Base-by-base conservation (phyloP, 2,113 vertebrate species). In the Echinops telfairi region DNA sequence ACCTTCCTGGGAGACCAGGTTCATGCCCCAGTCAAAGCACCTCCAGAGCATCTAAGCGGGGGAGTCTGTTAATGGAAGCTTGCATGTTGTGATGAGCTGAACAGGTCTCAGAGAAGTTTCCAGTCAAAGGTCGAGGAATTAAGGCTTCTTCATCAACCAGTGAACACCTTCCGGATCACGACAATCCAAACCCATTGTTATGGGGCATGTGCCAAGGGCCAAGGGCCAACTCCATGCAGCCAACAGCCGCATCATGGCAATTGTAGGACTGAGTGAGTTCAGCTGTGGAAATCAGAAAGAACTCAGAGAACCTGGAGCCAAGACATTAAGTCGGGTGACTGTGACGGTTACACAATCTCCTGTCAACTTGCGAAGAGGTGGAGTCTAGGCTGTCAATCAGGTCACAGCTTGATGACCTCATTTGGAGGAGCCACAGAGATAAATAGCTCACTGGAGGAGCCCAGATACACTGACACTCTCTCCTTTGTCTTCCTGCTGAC, bases 251-350 rank as follows among this genome's bases (percentile, higher is more conserved):
- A 17, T 29, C 27, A 12, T 60, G 25, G 43, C 43, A 47, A 47
- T 83, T 20, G 16, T 7, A 29, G 40, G 80, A 66, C 43, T 33
- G 20, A n/a, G 20, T 58, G 43, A 82, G 38, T 75, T 40, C 6
- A 29, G 22, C 38, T 29, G 0, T 10, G 16, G 88, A 53, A 76
- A 66, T 68, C 79, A 57, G 60, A 92, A 60, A 20, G 47, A 53
- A 53, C 47, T 71, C 4, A 17, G 17, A 27, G 31, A 27, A 0
- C 0, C 0, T 16, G 27, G 19, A 43, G 43, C 19, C 20, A 33
- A 90, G n/a, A 78, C 20, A 2, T 4, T 78, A 77, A 25, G 33
- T 19, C 82, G 33, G 33, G 47, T 11, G 6, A n/a, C 36, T 53
- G 12, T 53, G 47, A 53, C 47, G 10, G 47, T 53, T 53, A 53